phyloP scores from a whole-genome alignment of 2,888 invertebrate species.

The Drosophila cognata region DNA sequence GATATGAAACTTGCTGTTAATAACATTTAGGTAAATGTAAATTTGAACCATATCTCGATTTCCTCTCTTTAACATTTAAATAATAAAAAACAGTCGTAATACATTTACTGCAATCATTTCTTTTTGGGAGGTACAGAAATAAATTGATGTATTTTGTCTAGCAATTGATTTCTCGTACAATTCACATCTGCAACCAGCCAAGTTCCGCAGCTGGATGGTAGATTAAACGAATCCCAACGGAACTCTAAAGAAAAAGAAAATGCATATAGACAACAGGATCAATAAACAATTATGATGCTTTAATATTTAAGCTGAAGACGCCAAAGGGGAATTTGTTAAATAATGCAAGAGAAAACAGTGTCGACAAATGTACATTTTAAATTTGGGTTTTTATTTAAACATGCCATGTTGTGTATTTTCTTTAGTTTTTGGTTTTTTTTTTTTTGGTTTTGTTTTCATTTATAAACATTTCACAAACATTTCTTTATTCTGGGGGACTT shows the following conservation, averaged over 20 bases:
- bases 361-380: constrained; percentile 42
- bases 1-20: neutral
- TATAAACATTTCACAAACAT: constrained; percentile 78
- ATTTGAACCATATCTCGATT: neutral
- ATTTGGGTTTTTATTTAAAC: constrained; percentile 54
- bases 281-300: neutral
- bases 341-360: constrained; percentile 4
- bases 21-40: neutral
- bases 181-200: neutral
- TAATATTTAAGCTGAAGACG: neutral
- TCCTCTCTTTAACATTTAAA: neutral
- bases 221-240: constrained; percentile 12
- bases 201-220: neutral
- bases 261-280: neutral
- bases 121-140: neutral
- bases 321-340: neutral
- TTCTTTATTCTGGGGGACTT: constrained; percentile 64
- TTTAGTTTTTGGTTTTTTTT: constrained; percentile 33
- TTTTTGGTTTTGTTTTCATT: constrained; percentile 56
- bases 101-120: neutral
- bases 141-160: neutral
- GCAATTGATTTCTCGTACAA: neutral
- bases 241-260: constrained; percentile 7
- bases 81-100: neutral
- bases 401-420: constrained; percentile 52